These are phyloP conservation scores for Tragopan temminckii DNA, from an alignment of 2,797 vertebrate genomes.

Conservation along the genomic window DNA sequence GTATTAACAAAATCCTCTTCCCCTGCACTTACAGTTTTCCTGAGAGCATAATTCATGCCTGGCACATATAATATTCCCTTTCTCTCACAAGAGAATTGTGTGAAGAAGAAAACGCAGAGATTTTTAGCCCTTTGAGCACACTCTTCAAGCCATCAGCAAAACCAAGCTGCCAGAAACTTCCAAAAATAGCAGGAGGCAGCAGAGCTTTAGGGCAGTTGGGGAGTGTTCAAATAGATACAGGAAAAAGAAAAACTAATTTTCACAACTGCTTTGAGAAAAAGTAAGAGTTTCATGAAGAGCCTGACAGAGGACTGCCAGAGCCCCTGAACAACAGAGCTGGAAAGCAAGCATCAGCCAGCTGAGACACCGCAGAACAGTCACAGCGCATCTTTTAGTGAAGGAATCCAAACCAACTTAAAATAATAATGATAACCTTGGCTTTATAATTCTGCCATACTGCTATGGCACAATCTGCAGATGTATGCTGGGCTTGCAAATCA, in stretches of 20 bases:
- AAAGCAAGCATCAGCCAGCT: neutral
- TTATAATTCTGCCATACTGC: neutral
- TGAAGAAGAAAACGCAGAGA: neutral
- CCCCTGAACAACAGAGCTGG: neutral
- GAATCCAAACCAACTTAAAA: neutral
- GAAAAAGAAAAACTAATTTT: neutral
- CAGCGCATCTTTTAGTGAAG: neutral
- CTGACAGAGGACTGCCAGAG: neutral
- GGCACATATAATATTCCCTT: neutral
- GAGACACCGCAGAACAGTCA: neutral
- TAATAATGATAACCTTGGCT: neutral
- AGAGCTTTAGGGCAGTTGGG: neutral
- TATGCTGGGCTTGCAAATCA: slow-evolving; percentile 45
- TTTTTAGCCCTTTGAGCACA: neutral
- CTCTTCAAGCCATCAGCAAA: neutral
- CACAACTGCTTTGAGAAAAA: neutral
- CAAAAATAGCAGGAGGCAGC: neutral
- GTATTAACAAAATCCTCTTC: neutral
- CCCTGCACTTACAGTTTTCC: neutral
- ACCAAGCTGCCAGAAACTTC: neutral
- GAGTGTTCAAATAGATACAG: neutral
- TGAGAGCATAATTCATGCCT: neutral
- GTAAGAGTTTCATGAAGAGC: neutral
- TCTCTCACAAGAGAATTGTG: neutral
- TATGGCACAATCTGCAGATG: neutral